Evolutionary conservation across 2,888 invertebrate genomes (phyloP).

Genomic region (Dascillus cervinus): DNA sequence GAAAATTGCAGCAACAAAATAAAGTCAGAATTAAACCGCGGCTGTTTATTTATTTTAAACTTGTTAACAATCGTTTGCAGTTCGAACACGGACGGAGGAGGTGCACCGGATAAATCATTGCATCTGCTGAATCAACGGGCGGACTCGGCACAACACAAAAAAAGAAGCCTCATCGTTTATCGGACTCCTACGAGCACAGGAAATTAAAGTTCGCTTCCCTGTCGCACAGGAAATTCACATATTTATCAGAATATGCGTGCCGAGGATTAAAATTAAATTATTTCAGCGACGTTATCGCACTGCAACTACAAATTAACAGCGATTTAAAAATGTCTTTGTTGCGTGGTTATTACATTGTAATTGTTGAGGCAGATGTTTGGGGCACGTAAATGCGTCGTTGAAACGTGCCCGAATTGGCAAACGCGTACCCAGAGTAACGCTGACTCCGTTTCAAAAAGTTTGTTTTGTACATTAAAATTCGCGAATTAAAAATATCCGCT

Average conservation of each 20-base stretch:
- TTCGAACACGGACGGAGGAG: too few relatives aligned
- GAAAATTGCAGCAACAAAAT: too few relatives aligned
- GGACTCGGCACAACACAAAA: slow-evolving; percentile 14
- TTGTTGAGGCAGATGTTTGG: slow-evolving; percentile 15
- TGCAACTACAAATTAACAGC: not conserved
- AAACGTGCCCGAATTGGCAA: slow-evolving; percentile 17
- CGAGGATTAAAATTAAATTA: slow-evolving; percentile 13
- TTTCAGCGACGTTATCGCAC: too few relatives aligned
- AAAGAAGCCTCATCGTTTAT: slow-evolving; percentile 17
- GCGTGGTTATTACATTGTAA: slow-evolving; percentile 17
- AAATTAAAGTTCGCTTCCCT: slow-evolving; percentile 25
- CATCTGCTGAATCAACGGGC: slow-evolving; percentile 15
- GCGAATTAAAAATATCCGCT: slow-evolving; percentile 17
- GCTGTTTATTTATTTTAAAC: too few relatives aligned
- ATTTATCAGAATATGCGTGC: slow-evolving; percentile 20
- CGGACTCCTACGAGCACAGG: slow-evolving; percentile 19
- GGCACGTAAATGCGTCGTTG: slow-evolving; percentile 14
- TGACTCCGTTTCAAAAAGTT: too few relatives aligned
- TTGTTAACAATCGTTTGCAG: too few relatives aligned
- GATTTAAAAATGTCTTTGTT: slow-evolving; percentile 2
- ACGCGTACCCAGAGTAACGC: too few relatives aligned
- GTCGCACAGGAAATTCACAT: slow-evolving; percentile 27
- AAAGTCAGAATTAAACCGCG: too few relatives aligned
- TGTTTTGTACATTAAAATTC: slow-evolving; percentile 1
- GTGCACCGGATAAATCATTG: slow-evolving; percentile 13